Conservation (phyloP, 1,140 invertebrate genomes). For the Spodoptera litura region DNA sequence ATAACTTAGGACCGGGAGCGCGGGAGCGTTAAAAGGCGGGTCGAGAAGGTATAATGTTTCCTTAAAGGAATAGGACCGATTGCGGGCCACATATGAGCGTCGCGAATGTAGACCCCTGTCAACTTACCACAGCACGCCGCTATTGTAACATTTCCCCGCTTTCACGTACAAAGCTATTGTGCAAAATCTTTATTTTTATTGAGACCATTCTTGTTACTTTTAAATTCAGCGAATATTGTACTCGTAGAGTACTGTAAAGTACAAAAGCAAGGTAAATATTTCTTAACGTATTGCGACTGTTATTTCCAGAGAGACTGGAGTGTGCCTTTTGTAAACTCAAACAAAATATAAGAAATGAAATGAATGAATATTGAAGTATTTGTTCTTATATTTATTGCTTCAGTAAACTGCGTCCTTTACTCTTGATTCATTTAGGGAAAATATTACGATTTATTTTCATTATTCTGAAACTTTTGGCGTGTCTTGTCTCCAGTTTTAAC, state of each 20-base stretch:
- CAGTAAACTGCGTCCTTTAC: not conserved
- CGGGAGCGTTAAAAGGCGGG: conserved; percentile 40
- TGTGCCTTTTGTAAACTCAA: not conserved
- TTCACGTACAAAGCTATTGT: conserved; percentile 19
- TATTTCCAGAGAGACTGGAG: not conserved
- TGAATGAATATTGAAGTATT: not conserved
- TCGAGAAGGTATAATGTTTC: conserved; percentile 35
- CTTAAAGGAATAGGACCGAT: conserved; percentile 30
- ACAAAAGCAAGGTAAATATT: not conserved
- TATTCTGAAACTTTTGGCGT: too few relatives aligned
- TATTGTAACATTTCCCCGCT: conserved; percentile 18
- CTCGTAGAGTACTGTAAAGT: not conserved
- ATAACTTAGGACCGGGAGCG: conserved; percentile 36
- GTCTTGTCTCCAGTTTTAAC: too few relatives aligned
- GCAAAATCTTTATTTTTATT: conserved; percentile 33
- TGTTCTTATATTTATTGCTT: not conserved
- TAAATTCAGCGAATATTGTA: conserved; percentile 11
- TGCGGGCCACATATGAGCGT: conserved; percentile 15
- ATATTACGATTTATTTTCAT: not conserved
- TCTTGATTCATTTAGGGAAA: not conserved
- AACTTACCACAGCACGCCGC: conserved; percentile 16
- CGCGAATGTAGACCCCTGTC: conserved; percentile 15
- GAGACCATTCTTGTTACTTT: conserved; percentile 11
- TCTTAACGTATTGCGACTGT: not conserved
- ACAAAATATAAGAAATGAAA: not conserved